Evolutionary conservation across 2,797 vertebrate genomes (phyloP).

Genomic region (Margarornis squamiger): DNA sequence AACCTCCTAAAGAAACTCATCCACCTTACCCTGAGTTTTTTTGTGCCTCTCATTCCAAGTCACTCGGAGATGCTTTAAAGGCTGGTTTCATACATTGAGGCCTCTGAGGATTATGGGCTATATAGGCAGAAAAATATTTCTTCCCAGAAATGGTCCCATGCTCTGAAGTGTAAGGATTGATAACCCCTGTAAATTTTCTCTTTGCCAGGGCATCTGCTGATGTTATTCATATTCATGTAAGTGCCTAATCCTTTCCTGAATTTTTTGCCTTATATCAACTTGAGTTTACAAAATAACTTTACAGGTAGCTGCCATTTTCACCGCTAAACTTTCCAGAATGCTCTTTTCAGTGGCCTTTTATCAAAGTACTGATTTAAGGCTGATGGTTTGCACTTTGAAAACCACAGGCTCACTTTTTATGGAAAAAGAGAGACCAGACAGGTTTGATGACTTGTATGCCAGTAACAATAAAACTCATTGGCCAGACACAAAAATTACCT

Average conservation of each 20-base stretch:
- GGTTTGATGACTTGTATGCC: neutral
- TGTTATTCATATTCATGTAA: conserved; percentile 63
- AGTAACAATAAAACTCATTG: neutral
- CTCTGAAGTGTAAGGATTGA: conserved; percentile 44
- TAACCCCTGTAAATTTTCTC: conserved; percentile 52
- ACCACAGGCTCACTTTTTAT: neutral
- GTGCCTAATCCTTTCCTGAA: conserved; percentile 42
- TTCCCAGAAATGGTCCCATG: conserved; percentile 24
- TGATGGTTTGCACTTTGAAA: conserved; percentile 1
- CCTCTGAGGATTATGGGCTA: conserved; percentile 10
- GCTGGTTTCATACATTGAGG: neutral
- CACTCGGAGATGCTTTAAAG: neutral
- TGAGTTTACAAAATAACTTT: conserved; percentile 49
- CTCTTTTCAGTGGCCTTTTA: neutral
- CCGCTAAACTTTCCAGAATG: conserved; percentile 36
- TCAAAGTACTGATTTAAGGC: conserved; percentile 20
- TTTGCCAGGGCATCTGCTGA: neutral
- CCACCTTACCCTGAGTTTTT: neutral
- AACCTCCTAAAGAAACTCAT: neutral
- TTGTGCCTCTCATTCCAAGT: neutral
- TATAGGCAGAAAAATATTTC: conserved; percentile 50
- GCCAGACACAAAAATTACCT: neutral
- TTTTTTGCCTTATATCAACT: conserved; percentile 51
- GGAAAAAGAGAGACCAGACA: neutral
- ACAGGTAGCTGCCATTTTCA: conserved; percentile 22